Base-by-base conservation (phyloP, 2,113 vertebrate species). In the Vulpes vulpes region DNA sequence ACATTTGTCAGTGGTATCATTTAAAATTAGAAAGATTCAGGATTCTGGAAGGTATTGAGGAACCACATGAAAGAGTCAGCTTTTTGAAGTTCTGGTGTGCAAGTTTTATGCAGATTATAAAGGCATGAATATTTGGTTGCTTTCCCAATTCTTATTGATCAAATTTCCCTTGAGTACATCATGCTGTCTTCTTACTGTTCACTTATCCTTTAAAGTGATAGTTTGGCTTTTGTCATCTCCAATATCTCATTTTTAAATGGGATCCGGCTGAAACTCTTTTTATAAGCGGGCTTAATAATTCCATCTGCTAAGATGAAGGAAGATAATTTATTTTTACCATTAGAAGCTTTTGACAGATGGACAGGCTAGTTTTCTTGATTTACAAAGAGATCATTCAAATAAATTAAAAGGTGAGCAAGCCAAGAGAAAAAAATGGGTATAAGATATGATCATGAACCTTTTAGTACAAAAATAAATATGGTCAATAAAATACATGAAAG, bases 221-320 rank as follows among this genome's bases (percentile, higher is more conserved):
- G 79, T 82, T 93, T 76, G 69, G 43, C 69, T 89, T 94, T 86
- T 96, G 53, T 67, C 57, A 67, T 90, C 67, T 81, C 67, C 35
- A 76, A 8, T 35, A 76, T 83, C 43, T 93, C 69, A 82, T 53
- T 97, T 96, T 96, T n/a, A 81, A 94, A 71, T 64, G 49, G 74
- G 78, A 94, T 59, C 73, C 67, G 76, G 30, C 15, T 89, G 78
- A 95, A 96, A 94, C 81, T 90, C 20, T 74, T 96, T 86, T 84
- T 87, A 95, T 35, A 80, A 89, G 43, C 83, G 57, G 83, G 12
- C 43, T 96, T 96, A 96, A 95, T 79, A 69, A 97, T 76, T 83
- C 84, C 80, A 97, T 86, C 62, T 96, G 73, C 79, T 90, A 82
- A 87, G 38, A 93, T 8, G 64, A 97, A 78, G 59, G 32, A 93